phyloP scores from a whole-genome alignment of 2,888 invertebrate species.

The Machimus atricapillus region DNA sequence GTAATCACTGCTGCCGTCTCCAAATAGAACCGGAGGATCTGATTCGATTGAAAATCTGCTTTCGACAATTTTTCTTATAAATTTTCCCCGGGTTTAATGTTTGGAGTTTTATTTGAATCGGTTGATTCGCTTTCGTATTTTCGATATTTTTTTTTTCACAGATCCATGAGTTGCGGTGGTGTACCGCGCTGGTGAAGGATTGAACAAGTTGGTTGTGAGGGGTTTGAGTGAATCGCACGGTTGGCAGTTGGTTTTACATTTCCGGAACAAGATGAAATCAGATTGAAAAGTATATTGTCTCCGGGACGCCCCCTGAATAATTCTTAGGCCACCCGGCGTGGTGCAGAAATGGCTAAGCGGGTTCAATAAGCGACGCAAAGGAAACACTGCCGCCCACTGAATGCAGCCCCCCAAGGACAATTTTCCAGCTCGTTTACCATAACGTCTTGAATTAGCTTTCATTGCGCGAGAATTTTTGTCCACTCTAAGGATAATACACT shows the following conservation, averaged over 20 bases:
- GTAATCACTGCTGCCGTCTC: constrained; percentile 41
- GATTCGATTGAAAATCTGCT: constrained; percentile 43
- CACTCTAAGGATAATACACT: constrained; percentile 44
- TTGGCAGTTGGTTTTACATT: not conserved
- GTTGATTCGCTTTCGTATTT: not conserved
- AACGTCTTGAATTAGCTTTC: constrained; percentile 47
- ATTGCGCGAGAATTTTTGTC: constrained; percentile 46
- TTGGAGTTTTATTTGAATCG: constrained; percentile 31
- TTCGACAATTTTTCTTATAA: constrained; percentile 47
- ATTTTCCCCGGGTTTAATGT: constrained; percentile 31
- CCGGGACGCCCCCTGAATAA: not conserved
- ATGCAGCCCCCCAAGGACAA: constrained; percentile 42
- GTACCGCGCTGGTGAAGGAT: not conserved
- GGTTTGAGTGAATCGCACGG: not conserved
- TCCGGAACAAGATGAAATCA: not conserved
- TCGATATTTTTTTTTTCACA: not conserved
- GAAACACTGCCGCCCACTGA: not conserved
- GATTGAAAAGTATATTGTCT: not conserved
- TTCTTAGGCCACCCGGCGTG: not conserved
- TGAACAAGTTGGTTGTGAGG: not conserved
- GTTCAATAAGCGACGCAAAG: not conserved
- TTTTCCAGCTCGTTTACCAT: constrained; percentile 46
- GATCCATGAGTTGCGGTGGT: not conserved
- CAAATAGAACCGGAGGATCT: constrained; percentile 4
- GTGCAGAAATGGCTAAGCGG: not conserved